phyloP scores from a whole-genome alignment of 1,140 invertebrate species.

The Drosophila nigrodunni region DNA sequence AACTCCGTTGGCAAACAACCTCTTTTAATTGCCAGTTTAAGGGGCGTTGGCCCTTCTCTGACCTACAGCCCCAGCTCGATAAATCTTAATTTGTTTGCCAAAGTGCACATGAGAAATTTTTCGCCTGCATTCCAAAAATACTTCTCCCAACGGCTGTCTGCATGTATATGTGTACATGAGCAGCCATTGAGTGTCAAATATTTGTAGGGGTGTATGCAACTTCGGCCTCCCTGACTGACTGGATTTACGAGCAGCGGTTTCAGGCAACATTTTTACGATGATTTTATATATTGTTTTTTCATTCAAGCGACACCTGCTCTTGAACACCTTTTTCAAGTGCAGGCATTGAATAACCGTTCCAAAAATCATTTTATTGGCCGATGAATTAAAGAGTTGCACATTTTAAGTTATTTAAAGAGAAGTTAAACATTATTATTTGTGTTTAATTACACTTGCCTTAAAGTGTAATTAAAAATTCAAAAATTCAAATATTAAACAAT shows the following conservation, averaged over 20 bases:
- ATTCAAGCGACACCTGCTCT: constrained; percentile 10
- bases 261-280: constrained; percentile 5
- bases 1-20: constrained; percentile 2
- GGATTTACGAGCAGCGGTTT: background rate
- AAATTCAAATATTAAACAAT: too few species aligned
- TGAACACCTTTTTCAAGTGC: constrained; percentile 6
- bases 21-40: constrained; percentile 50
- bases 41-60: constrained; percentile 19
- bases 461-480: too few species aligned
- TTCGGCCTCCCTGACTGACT: background rate
- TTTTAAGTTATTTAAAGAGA: too few species aligned
- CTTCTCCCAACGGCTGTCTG: background rate
- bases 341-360: background rate
- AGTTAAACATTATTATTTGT: too few species aligned
- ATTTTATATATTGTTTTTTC: constrained; percentile 12
- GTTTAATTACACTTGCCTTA: too few species aligned
- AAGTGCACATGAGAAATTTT: constrained; percentile 76
- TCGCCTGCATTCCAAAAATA: constrained; percentile 48
- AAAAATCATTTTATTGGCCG: constrained; percentile 5
- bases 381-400: too few species aligned
- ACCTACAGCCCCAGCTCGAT: constrained; percentile 48
- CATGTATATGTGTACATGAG: constrained; percentile 12
- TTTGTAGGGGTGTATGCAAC: constrained; percentile 24
- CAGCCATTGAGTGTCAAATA: constrained; percentile 59
- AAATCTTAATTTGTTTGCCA: constrained; percentile 82